Percentiles rank a stretch among this genome's conserved stretches.
Evolutionary conservation across 2,797 vertebrate species (phyloP).

Genomic region (Platalea minor): DNA sequence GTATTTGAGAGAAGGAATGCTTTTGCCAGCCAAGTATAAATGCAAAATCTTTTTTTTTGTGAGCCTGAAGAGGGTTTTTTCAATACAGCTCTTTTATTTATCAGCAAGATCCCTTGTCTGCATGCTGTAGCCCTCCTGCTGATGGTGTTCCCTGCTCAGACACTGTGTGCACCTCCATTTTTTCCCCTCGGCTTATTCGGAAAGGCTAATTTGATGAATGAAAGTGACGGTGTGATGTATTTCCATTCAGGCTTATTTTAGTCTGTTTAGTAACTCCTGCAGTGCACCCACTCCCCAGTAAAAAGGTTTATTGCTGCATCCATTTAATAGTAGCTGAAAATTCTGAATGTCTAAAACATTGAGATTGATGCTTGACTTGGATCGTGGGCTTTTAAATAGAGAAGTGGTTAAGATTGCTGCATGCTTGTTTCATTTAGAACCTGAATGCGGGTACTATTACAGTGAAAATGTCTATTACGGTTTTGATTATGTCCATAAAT

Average conservation of each 20-base stretch:
- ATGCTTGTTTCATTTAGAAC: background rate
- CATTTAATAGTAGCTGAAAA: background rate
- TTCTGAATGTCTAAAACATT: background rate
- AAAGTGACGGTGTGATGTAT: background rate
- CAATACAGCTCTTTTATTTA: background rate
- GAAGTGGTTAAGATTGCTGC: background rate
- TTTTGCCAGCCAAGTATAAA: background rate
- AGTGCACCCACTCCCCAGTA: background rate
- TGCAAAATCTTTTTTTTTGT: background rate
- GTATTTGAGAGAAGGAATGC: background rate
- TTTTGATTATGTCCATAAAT: background rate
- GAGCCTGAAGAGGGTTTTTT: background rate
- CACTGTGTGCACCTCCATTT: background rate
- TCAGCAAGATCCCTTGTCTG: background rate
- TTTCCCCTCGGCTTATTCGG: background rate
- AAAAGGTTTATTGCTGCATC: background rate
- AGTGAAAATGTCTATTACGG: background rate
- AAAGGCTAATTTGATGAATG: background rate
- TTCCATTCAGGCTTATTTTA: background rate
- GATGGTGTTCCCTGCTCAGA: background rate
- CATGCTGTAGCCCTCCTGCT: background rate
- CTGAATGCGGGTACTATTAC: background rate
- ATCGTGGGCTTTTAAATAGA: background rate
- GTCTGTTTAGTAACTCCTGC: background rate
- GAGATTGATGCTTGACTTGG: background rate